Base-by-base conservation (phyloP, 2,888 invertebrate species). In the Sarcophaga subvicina region DNA sequence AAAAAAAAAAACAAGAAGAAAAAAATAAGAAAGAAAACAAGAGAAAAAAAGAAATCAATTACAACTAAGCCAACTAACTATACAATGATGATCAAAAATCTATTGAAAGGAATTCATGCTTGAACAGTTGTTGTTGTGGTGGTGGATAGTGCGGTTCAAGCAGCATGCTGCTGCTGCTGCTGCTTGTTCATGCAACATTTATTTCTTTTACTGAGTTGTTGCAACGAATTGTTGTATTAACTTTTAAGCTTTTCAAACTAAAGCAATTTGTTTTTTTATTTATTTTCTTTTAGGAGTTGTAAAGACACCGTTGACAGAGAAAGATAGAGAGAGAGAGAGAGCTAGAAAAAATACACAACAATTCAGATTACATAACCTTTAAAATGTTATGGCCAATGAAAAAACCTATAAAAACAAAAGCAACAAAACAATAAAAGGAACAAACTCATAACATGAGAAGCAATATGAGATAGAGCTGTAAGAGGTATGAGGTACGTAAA, bases 341-440 rank as follows among this genome's bases (percentile, higher is more conserved):
- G 64, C 12, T 14, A 59, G 20, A 71, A 47, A 54, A 84, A 14
- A 45, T 47, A 75, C 17, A 80, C 45, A 76, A 66, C 60, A 80
- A 37, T 78, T 71, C 22, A 25, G 59, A 79, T 87, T 76, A 82
- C 67, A 47, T 82, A 84, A 87, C 81, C 78, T 81, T 73, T 54
- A 84, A 81, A 83, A 83, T 87, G 75, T 87, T 78, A 81, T 78
- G 86, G 81, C 71, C 75, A 87, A 81, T 87, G 84, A 83, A 81
- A 73, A 73, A 83, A 69, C 22, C 67, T 37, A 62, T 49, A 27
- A 2, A 66, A 71, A 1, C 10, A 14, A 71, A 47, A 72, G n/a
- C 45, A 37, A 67, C 37, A 49, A 22, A 45, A 59, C 2, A 54
- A 4, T 17, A 62, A 73, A 81, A 45, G 77, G 66, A 37, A 17